A percentile compares a stretch with the other conserved stretches of the same genome.
These are phyloP conservation scores for Corythornis cristatus DNA, from an alignment of 2,113 vertebrate species.

Conservation along the genomic window DNA sequence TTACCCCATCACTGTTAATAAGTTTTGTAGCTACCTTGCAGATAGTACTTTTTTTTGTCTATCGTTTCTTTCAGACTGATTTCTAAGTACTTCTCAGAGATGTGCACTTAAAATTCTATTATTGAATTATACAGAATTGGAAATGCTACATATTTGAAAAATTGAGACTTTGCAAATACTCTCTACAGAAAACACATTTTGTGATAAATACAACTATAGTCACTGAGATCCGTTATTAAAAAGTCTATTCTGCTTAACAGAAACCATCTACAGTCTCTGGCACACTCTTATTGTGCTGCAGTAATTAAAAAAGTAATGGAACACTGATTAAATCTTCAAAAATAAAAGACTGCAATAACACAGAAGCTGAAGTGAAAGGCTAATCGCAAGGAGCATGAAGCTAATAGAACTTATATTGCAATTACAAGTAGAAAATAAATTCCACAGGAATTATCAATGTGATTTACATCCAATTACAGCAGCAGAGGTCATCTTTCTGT, in stretches of 20 bases:
- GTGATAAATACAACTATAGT: background rate
- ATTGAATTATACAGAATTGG: background rate
- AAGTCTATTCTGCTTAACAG: background rate
- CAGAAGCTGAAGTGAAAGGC: background rate
- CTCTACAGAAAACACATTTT: background rate
- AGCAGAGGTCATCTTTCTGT: background rate
- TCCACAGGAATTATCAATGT: background rate
- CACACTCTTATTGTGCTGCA: background rate
- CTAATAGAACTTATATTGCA: background rate
- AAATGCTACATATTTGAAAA: background rate
- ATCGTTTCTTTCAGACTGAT: background rate
- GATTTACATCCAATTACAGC: conserved; percentile 31
- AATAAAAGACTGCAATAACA: background rate
- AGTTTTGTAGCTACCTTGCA: background rate
- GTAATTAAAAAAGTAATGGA: conserved; percentile 2
- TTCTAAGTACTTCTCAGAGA: background rate
- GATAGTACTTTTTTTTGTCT: background rate
- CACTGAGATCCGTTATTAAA: background rate
- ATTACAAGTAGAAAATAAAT: conserved; percentile 24
- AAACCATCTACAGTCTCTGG: background rate
- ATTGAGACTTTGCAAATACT: background rate
- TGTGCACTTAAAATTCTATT: background rate
- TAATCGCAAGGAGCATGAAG: background rate
- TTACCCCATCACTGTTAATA: background rate
- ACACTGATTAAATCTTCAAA: background rate